These are phyloP conservation scores for Halesus radiatus DNA, from an alignment of 1,140 invertebrate genomes.

Conservation along the genomic window DNA sequence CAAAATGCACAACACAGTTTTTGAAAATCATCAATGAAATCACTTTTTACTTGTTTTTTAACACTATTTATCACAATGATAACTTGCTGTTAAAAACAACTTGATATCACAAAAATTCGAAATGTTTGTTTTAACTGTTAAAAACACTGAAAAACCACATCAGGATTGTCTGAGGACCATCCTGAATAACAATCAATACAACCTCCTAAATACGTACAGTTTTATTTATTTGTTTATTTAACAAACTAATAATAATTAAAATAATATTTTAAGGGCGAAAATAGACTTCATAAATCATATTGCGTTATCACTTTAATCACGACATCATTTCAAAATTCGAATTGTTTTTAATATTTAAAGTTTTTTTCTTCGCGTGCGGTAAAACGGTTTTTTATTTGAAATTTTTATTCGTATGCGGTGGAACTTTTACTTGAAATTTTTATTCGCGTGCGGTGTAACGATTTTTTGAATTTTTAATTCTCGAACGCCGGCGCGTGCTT, in stretches of 20 bases:
- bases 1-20: not conserved
- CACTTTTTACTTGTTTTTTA: not conserved
- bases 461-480: no score
- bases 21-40: not conserved
- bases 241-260: not conserved
- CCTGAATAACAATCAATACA: not conserved
- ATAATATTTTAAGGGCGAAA: not conserved
- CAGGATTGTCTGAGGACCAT: slow-evolving; percentile 19
- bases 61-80: not conserved
- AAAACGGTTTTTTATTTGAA: no score
- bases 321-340: not conserved
- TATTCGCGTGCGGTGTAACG: no score
- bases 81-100: not conserved
- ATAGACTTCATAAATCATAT: not conserved
- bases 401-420: no score
- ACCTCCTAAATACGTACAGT: not conserved
- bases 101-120: not conserved
- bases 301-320: not conserved
- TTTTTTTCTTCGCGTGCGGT: no score
- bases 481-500: slow-evolving; percentile 24
- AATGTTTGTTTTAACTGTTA: not conserved
- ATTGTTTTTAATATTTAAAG: not conserved
- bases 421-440: no score
- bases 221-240: not conserved
- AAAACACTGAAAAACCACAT: not conserved